Evolutionary conservation across 2,113 vertebrate genomes (phyloP).

Genomic region (Pithys albifrons): DNA sequence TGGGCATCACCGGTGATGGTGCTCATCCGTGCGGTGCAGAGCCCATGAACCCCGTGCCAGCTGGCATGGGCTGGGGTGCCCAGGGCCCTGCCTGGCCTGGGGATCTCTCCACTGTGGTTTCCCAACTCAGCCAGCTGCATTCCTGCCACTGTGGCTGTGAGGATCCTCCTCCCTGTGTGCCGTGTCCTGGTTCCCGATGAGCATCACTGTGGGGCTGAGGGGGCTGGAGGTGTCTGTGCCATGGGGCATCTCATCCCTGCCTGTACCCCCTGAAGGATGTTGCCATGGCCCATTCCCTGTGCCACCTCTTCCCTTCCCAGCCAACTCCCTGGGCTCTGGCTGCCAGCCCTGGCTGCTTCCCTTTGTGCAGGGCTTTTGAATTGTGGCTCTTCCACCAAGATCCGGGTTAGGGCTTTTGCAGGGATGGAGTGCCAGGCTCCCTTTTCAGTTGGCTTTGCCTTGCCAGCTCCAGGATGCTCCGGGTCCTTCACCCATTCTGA

Average conservation of each 20-base stretch:
- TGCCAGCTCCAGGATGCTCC: not conserved
- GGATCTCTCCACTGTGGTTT: not conserved
- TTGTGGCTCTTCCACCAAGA: not conserved
- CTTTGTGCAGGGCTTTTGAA: not conserved
- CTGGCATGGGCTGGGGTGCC: not conserved
- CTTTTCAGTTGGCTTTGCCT: not conserved
- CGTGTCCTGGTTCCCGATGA: not conserved
- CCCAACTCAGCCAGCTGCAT: accelerated
- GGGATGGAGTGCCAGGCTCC: not conserved
- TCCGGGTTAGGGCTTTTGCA: not conserved
- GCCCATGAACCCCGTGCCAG: not conserved
- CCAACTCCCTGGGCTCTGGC: not conserved
- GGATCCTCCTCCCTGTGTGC: not conserved
- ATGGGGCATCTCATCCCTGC: not conserved
- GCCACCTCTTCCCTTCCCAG: not conserved
- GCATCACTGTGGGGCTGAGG: accelerated
- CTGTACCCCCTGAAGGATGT: accelerated
- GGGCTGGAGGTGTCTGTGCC: not conserved
- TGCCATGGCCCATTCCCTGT: not conserved
- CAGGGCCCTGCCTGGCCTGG: not conserved
- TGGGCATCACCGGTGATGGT: not conserved
- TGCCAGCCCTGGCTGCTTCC: accelerated
- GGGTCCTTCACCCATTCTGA: accelerated
- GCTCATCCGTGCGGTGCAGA: not conserved
- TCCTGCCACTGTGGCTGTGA: accelerated